Evolutionary conservation across 2,888 invertebrate genomes (phyloP), one percentile per base, ranked within the genome.

Genomic region (Clanis bilineata): DNA sequence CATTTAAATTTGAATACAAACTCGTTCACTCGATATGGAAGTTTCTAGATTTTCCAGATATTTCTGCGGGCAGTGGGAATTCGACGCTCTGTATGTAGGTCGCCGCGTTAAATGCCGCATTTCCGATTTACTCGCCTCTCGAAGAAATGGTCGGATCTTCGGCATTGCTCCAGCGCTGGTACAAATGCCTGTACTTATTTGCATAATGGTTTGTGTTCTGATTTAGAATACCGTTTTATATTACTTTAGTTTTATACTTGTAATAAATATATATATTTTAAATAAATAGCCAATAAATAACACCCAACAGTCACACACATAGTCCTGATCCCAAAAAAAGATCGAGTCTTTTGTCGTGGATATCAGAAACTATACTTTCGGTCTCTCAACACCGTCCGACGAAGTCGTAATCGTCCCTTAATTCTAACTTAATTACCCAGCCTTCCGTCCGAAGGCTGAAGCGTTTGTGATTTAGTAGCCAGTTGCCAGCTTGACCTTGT

Each of bases 11-110:
- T 41, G 18, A 41, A 28, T 51, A 51, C 5, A 15, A 47, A n/a
- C 47, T 28, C n/a, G 7, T 25, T 28, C 28, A 28, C 47, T 28
- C 47, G n/a, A 28, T 7, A 28, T n/a, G n/a, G 18, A 51, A 15
- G 10, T 44, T 44, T 21, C 15, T 47, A 51, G 51, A 51, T 51
- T 51, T 51, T 3, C 51, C 32, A 51, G 51, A 51, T 51, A 32
- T 51, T 51, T 51, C 51, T 18, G 2, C 10, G 18, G 32, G 9
- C 18, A 9, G 22, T 22, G 9, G 32, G 18, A 51, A 18, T 32
- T 18, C 47, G 28, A 32, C 15, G 51, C 28, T 1, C 25, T 51
- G 28, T 51, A 41, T 51, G 18, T 51, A 51, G 51, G 51, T 51
- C 51, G 21, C 3, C 7, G 15, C 4, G 51, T 51, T 45, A 25